These are phyloP conservation scores for Arothron firmamentum DNA, from an alignment of 2,113 vertebrate species.

Conservation along the genomic window DNA sequence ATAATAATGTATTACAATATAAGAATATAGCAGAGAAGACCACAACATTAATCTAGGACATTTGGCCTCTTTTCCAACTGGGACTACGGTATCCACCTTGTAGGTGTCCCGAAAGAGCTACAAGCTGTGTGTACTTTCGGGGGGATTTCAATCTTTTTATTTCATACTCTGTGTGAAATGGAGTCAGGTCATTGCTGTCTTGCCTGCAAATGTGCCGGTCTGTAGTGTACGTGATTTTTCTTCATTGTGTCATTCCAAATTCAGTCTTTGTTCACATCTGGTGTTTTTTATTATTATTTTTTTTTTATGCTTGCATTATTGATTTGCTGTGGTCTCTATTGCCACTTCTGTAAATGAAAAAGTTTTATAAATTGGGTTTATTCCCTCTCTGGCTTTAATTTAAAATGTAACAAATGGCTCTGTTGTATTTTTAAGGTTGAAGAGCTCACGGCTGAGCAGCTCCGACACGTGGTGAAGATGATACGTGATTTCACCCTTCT, in stretches of 20 bases:
- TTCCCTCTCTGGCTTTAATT: constrained; percentile 20
- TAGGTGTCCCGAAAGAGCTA: constrained; percentile 38
- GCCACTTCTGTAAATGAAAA: constrained; percentile 22
- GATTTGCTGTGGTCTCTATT: constrained; percentile 30
- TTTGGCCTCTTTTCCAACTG: constrained; percentile 39
- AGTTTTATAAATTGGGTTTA: constrained; percentile 31
- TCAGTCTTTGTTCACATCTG: constrained; percentile 13
- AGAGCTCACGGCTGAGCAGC: constrained; percentile 79
- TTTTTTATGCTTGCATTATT: constrained; percentile 40
- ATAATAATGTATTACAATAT: not conserved
- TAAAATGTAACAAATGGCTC: constrained; percentile 5
- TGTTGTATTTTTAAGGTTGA: constrained; percentile 73
- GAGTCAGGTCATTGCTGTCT: constrained; percentile 8
- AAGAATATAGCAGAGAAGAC: constrained; percentile 23
- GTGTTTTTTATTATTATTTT: constrained; percentile 3
- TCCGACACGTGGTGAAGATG: constrained; percentile 86
- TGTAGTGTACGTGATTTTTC: constrained; percentile 3
- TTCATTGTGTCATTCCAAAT: constrained; percentile 30
- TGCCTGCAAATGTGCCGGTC: constrained; percentile 1
- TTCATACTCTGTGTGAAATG: not conserved
- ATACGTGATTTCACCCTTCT: constrained; percentile 86
- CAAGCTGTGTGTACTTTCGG: constrained; percentile 13
- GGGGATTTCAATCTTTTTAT: constrained; percentile 1
- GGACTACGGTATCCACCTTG: constrained; percentile 22
- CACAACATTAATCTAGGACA: constrained; percentile 50